Conservation (phyloP, 1,140 invertebrate species). For the Gryon sp. region DNA sequence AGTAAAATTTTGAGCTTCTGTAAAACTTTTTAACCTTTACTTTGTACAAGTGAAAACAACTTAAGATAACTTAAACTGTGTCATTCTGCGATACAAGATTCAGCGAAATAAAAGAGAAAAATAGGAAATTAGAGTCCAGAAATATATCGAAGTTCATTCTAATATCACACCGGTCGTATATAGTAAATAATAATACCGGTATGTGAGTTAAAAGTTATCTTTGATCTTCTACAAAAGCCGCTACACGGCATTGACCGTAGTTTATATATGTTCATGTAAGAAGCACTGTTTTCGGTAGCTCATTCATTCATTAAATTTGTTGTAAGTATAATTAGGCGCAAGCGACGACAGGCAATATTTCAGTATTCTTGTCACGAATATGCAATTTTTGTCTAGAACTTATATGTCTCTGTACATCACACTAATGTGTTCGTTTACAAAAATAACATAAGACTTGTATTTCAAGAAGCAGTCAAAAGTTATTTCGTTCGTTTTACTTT, state of each 20-base stretch:
- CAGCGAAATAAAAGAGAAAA: constrained; percentile 1
- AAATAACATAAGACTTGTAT: no score
- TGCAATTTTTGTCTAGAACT: constrained; percentile 37
- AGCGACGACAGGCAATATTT: constrained; percentile 60
- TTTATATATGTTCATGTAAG: constrained; percentile 77
- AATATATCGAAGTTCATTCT: constrained; percentile 48
- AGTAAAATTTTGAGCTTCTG: no score
- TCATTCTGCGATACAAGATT: no score
- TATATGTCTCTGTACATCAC: neutral
- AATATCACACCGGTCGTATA: constrained; percentile 48
- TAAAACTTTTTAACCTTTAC: no score
- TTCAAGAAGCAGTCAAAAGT: no score
- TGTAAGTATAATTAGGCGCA: constrained; percentile 78
- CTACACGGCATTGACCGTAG: constrained; percentile 79
- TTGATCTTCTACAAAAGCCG: constrained; percentile 77
- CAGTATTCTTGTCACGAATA: constrained; percentile 44
- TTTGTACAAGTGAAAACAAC: no score
- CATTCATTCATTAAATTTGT: constrained; percentile 80
- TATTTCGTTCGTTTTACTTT: no score
- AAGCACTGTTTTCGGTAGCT: constrained; percentile 77
- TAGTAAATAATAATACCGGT: constrained; percentile 50
- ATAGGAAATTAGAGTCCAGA: constrained; percentile 2
- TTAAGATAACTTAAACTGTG: no score
- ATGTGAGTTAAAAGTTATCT: constrained; percentile 65
- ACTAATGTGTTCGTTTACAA: constrained; percentile 8